A percentile compares a stretch with the other conserved stretches of the same genome.
phyloP scores from a whole-genome alignment of 2,888 invertebrate genomes.

The Ganaspis brasiliensis region DNA sequence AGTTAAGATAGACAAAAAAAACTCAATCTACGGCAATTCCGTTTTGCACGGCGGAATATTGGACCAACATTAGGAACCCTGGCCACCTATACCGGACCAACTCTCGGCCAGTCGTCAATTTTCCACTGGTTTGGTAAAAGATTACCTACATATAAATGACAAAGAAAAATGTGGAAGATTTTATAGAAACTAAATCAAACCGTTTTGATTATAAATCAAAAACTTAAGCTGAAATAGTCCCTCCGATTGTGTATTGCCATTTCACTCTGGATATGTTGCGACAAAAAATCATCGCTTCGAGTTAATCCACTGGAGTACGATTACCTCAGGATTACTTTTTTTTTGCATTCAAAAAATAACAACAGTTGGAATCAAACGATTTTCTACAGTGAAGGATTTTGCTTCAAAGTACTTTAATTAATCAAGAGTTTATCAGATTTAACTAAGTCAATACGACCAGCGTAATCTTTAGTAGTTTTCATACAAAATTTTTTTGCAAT shows the following conservation, averaged over 20 bases:
- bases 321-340: constrained; percentile 62
- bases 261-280: constrained; percentile 39
- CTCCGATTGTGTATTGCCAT: constrained; percentile 27
- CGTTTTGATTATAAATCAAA: constrained; percentile 70
- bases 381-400: background rate
- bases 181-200: constrained; percentile 58
- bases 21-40: too few species aligned
- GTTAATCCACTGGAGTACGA: constrained; percentile 69
- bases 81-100: too few species aligned
- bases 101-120: too few species aligned
- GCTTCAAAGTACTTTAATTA: constrained; percentile 4
- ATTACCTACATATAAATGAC: constrained; percentile 72
- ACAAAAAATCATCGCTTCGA: constrained; percentile 55
- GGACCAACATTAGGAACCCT: too few species aligned
- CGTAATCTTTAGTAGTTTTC: background rate
- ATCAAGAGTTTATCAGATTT: constrained; percentile 7
- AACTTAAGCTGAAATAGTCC: constrained; percentile 67
- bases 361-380: constrained; percentile 1
- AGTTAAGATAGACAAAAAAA: too few species aligned
- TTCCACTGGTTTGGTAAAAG: background rate
- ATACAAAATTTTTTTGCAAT: background rate
- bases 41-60: too few species aligned
- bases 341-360: constrained; percentile 22
- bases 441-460: background rate
- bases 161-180: constrained; percentile 53